Evolutionary conservation across 2,113 vertebrate genomes (phyloP).

Genomic region (Cepphus grylle): DNA sequence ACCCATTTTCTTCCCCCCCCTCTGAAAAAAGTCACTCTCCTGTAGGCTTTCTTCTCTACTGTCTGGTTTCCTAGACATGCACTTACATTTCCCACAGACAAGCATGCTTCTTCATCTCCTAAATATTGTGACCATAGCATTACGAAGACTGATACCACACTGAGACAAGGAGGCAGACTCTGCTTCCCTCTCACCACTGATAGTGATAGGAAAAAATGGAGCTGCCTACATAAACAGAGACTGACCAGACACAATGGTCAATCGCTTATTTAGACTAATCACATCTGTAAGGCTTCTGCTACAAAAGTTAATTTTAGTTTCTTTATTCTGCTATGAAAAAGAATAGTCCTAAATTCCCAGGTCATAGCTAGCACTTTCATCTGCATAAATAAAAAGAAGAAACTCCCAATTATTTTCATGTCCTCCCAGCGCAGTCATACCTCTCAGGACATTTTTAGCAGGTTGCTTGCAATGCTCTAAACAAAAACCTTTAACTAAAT

Average conservation of each 20-base stretch:
- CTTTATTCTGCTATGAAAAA: neutral
- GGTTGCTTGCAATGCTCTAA: neutral
- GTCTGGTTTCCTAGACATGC: neutral
- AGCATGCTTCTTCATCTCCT: neutral
- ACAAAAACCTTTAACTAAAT: neutral
- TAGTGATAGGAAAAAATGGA: accelerated
- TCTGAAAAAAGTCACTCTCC: neutral
- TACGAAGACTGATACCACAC: neutral
- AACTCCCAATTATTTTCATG: neutral
- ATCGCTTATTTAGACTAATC: neutral
- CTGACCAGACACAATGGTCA: neutral
- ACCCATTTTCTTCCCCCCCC: neutral
- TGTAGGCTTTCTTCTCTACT: neutral
- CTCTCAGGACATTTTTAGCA: neutral
- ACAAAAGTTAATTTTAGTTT: neutral
- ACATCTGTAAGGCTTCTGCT: neutral
- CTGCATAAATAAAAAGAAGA: neutral
- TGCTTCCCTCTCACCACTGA: neutral
- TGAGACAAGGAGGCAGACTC: neutral
- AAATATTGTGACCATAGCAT: neutral
- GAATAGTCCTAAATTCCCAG: neutral
- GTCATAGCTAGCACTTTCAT: neutral
- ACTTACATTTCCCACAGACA: neutral
- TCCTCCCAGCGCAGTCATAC: neutral
- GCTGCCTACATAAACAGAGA: neutral